Base-by-base conservation (phyloP, 2,888 invertebrate species). In the Drosophila phalerata region DNA sequence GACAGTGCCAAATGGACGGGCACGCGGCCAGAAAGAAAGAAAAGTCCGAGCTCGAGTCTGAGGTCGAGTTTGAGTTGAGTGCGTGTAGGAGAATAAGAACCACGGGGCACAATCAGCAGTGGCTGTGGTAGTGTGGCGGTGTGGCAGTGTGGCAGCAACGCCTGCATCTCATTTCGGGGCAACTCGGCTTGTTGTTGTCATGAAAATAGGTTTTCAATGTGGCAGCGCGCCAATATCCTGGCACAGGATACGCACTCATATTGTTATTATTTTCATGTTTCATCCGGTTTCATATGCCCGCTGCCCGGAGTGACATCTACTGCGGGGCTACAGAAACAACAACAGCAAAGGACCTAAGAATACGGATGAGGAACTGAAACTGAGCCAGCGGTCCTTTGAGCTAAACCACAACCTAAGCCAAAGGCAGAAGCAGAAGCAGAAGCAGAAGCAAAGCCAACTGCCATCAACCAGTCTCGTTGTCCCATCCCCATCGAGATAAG, bases 111-210 rank as follows among this genome's bases (percentile, higher is more conserved):
- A 45, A 47, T 25, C 52, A 51, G 57, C 51, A 38, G 60, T 17
- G 22, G 38, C 48, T 19, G 40, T 32, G 19, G 32, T 45, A 40
- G 69, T 32, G 22, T n/a, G n/a, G n/a, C n/a, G 34, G 11, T 9
- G 58, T 19, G 32, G 19, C 22, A n/a, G 42, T 42, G 37, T 37
- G n/a, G 42, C 42, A 34, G 43, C 58, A 72, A 79, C 87, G 86
- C 84, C 88, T 88, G 84, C 86, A 75, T 85, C 86, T 88, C 81
- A 88, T 85, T 88, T 84, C 68, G 58, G 51, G 51, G 72, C 66
- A 78, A 78, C 79, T 79, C 66, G 69, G 62, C 57, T 51, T 48
- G 72, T 62, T 66, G 66, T 66, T 65, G 69, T 70, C 63, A 57
- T 47, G 63, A 67, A 66, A 73, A 80, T 74, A 72, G 64, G 65